These are phyloP conservation scores for Acanthurus tractus DNA, from an alignment of 2,797 vertebrate genomes.

Conservation along the genomic window DNA sequence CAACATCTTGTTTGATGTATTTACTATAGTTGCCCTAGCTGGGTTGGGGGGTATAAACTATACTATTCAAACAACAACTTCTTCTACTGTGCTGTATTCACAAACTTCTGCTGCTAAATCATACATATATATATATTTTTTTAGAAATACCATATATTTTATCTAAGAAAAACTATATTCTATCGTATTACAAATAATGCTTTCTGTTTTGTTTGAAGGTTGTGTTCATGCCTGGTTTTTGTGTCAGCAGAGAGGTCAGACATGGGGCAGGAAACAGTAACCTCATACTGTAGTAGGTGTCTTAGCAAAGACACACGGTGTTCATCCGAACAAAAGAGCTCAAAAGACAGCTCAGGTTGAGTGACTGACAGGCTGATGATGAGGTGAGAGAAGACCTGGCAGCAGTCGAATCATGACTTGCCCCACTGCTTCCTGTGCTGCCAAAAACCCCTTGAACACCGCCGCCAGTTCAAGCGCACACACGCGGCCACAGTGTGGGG, in stretches of 20 bases:
- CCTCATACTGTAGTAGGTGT: conserved; percentile 24
- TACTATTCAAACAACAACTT: neutral
- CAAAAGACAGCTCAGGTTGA: conserved; percentile 37
- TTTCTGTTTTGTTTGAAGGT: neutral
- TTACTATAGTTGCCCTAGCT: neutral
- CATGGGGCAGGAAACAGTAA: conserved; percentile 44
- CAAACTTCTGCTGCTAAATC: neutral
- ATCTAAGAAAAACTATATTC: neutral
- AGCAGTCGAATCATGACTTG: conserved; percentile 66
- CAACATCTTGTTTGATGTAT: neutral
- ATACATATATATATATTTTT: too few relatives aligned
- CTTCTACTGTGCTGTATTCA: neutral
- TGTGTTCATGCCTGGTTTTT: conserved; percentile 1
- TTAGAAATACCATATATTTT: neutral
- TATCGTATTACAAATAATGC: neutral
- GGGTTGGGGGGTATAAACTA: neutral
- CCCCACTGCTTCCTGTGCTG: conserved; percentile 37
- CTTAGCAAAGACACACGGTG: conserved; percentile 22
- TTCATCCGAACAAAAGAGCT: conserved; percentile 43
- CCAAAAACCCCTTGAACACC: conserved; percentile 57
- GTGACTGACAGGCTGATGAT: conserved; percentile 40
- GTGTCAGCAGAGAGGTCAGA: conserved; percentile 32
- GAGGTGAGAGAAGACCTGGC: conserved; percentile 62
- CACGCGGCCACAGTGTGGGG: conserved; percentile 31
- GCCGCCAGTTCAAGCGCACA: conserved; percentile 50